A percentile compares a stretch with the other conserved stretches of the same genome.
Conservation (phyloP, 1,140 invertebrate genomes). For the Drosophila miranda region DNA sequence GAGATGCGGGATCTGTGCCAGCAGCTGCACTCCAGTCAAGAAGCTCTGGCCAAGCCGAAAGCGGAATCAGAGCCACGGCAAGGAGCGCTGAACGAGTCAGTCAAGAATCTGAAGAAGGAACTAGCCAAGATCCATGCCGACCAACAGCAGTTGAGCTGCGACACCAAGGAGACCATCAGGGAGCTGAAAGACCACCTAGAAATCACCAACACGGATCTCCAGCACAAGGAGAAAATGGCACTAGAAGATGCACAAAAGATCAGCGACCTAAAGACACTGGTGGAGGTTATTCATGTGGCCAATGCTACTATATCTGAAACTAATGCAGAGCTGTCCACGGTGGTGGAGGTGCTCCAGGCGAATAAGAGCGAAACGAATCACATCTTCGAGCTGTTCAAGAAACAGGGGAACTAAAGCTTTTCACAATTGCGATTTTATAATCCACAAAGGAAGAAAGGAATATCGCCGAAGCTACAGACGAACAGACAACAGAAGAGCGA, state of each 20-base stretch:
- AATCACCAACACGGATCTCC: conserved; percentile 54
- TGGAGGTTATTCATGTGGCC: conserved; percentile 65
- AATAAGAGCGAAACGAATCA: conserved; percentile 75
- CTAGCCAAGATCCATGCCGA: conserved; percentile 44
- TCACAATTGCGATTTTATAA: too few species aligned
- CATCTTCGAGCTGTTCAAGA: conserved; percentile 79
- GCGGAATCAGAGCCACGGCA: conserved; percentile 10
- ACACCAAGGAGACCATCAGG: conserved; percentile 39
- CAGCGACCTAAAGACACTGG: conserved; percentile 57
- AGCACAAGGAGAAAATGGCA: conserved; percentile 64
- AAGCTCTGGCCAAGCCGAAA: conserved; percentile 31
- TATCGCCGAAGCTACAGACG: too few species aligned
- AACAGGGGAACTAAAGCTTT: conserved; percentile 39
- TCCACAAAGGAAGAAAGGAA: too few species aligned
- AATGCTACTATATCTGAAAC: conserved; percentile 73
- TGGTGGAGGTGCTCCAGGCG: conserved; percentile 65
- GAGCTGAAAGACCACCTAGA: conserved; percentile 62
- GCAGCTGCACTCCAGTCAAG: conserved; percentile 14
- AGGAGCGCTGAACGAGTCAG: conserved; percentile 17
- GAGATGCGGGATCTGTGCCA: conserved; percentile 12
- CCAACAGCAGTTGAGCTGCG: conserved; percentile 40
- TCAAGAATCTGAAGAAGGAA: conserved; percentile 48
- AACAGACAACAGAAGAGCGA: too few species aligned
- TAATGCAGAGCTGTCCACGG: conserved; percentile 66
- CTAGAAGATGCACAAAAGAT: conserved; percentile 70